phyloP scores from a whole-genome alignment of 2,113 vertebrate species.

The Gavialis gangeticus region DNA sequence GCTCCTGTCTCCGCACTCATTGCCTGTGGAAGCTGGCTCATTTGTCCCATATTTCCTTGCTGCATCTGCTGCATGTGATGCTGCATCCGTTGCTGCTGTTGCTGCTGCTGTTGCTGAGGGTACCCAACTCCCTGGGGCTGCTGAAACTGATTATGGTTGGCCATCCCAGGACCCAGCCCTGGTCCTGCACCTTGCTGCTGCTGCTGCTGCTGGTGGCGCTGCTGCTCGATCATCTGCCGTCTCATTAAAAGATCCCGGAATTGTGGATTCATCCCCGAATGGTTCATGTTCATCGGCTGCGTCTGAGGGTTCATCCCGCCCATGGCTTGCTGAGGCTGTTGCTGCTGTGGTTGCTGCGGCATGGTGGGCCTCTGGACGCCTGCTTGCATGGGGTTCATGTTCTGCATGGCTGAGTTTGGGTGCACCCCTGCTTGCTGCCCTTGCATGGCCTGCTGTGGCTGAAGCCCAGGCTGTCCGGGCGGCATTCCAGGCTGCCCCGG shows the following conservation, averaged over 20 bases:
- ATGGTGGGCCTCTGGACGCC: constrained; percentile 80
- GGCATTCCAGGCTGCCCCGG: constrained; percentile 79
- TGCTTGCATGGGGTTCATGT: constrained; percentile 82
- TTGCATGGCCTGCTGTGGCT: constrained; percentile 77
- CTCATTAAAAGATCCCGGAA: constrained; percentile 90
- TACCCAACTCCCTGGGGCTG: constrained; percentile 88
- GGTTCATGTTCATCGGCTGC: constrained; percentile 87
- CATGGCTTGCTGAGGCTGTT: constrained; percentile 79
- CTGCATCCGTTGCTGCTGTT: constrained; percentile 86
- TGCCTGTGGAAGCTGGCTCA: constrained; percentile 83
- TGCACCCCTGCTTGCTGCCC: constrained; percentile 81
- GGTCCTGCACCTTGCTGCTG: constrained; percentile 79
- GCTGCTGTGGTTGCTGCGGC: constrained; percentile 76
- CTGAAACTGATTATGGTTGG: constrained; percentile 91
- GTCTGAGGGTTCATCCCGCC: constrained; percentile 83
- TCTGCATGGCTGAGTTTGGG: constrained; percentile 81
- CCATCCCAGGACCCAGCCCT: constrained; percentile 79
- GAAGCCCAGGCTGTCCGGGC: constrained; percentile 79
- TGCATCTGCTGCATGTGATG: constrained; percentile 89
- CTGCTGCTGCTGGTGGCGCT: constrained; percentile 84
- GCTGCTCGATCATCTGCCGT: constrained; percentile 87
- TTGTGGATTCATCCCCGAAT: constrained; percentile 85
- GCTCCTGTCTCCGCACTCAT: constrained; percentile 84
- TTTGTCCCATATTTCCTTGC: constrained; percentile 84
- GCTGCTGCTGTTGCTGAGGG: constrained; percentile 79